Conservation (phyloP, 2,113 vertebrate genomes). For the Dendrocopos noguchii region DNA sequence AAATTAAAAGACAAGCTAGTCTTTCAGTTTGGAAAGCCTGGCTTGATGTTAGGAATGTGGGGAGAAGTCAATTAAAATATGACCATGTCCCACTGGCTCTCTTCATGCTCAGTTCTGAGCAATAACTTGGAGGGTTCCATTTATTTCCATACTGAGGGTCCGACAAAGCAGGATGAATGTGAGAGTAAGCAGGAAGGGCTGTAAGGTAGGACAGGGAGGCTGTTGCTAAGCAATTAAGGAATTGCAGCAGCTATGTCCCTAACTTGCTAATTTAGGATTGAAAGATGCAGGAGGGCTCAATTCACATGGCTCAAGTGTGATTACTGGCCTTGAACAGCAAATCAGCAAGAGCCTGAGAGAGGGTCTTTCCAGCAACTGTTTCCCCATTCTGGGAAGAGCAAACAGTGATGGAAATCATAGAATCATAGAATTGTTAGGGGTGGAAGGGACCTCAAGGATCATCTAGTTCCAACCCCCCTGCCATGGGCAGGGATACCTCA, state of each 20-base stretch:
- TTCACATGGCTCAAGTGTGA: not conserved
- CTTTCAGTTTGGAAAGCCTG: slow-evolving; percentile 21
- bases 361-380: not conserved
- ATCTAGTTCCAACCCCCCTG: too few species aligned
- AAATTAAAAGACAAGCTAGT: slow-evolving; percentile 27
- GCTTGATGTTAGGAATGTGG: not conserved
- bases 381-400: not conserved
- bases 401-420: not conserved
- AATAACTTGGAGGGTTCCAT: not conserved
- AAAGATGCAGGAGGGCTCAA: not conserved
- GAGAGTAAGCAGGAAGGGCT: not conserved
- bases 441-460: too few species aligned
- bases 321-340: not conserved
- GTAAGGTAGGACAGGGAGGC: slow-evolving; percentile 1
- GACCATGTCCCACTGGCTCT: not conserved
- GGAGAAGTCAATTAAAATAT: slow-evolving; percentile 40
- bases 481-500: too few species aligned
- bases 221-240: slow-evolving; percentile 61
- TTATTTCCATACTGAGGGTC: not conserved
- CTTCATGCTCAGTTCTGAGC: not conserved
- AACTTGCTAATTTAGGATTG: slow-evolving; percentile 40
- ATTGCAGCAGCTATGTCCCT: not conserved
- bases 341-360: not conserved
- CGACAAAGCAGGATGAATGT: not conserved
- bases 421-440: too few species aligned